Percentiles rank a stretch among this genome's conserved stretches.
phyloP scores from a whole-genome alignment of 2,888 invertebrate species.

The Argynnis bischoffii region DNA sequence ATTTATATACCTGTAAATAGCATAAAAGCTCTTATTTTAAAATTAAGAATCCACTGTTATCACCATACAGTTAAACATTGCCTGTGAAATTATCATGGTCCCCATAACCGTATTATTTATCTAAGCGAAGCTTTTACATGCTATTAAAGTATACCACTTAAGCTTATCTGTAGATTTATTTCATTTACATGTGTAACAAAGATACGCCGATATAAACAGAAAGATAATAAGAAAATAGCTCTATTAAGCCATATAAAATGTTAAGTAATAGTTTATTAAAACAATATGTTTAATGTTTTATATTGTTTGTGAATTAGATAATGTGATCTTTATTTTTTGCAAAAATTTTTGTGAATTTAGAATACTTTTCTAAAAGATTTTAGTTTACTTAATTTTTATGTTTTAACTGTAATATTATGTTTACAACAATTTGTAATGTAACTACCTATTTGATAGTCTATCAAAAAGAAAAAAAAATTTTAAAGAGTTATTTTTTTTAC shows the following conservation, averaged over 20 bases:
- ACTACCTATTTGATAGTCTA: no score
- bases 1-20: no score
- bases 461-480: no score
- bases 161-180: slow-evolving; percentile 54
- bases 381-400: no score
- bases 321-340: no score
- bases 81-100: neutral
- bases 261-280: neutral
- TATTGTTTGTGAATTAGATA: neutral
- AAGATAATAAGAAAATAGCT: neutral
- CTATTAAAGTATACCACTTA: slow-evolving; percentile 46
- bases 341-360: no score
- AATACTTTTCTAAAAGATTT: no score
- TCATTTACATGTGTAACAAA: slow-evolving; percentile 24
- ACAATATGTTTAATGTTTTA: neutral
- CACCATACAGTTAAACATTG: neutral
- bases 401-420: no score
- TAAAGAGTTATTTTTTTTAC: no score
- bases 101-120: slow-evolving; percentile 55
- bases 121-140: slow-evolving; percentile 45
- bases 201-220: slow-evolving; percentile 5
- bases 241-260: neutral
- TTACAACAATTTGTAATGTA: no score
- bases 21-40: neutral
- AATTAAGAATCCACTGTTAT: neutral